These are phyloP conservation scores for Drosophila rubida DNA, from an alignment of 2,888 invertebrate species.

Conservation along the genomic window DNA sequence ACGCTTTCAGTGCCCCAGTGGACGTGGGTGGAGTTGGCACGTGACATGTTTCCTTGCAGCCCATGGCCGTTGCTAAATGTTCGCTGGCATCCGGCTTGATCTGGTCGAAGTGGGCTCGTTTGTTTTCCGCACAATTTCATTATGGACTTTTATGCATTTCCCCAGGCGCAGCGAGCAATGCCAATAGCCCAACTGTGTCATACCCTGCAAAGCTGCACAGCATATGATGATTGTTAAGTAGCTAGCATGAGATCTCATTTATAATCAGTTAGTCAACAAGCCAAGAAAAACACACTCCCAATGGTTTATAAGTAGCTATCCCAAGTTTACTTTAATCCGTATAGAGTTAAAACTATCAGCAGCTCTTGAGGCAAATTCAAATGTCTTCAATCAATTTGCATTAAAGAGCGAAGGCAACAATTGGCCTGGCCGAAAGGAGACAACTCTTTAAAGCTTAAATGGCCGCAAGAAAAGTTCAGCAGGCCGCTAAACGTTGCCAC, in stretches of 20 bases:
- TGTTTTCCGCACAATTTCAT: conserved; percentile 67
- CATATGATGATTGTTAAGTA: no score
- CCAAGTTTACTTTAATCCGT: no score
- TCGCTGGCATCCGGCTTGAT: conserved; percentile 13
- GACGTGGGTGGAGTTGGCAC: conserved; percentile 25
- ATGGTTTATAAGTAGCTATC: no score
- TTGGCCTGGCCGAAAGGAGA: background rate
- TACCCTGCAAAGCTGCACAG: background rate
- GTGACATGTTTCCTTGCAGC: conserved; percentile 56
- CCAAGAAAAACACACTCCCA: no score
- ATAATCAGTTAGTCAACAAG: no score
- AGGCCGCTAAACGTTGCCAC: conserved; percentile 48
- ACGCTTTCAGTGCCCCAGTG: no score
- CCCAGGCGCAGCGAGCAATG: conserved; percentile 25
- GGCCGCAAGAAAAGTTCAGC: conserved; percentile 43
- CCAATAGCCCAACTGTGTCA: conserved; percentile 2
- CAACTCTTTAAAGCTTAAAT: conserved; percentile 42
- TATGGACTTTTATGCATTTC: conserved; percentile 56
- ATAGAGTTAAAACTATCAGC: no score
- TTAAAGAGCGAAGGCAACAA: conserved; percentile 8
- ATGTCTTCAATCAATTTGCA: background rate
- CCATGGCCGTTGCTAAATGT: conserved; percentile 36
- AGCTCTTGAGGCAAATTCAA: no score
- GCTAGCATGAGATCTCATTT: no score
- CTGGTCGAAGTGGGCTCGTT: conserved; percentile 11